Conservation (phyloP, 2,888 invertebrate genomes). For the Antheraea yamamai region DNA sequence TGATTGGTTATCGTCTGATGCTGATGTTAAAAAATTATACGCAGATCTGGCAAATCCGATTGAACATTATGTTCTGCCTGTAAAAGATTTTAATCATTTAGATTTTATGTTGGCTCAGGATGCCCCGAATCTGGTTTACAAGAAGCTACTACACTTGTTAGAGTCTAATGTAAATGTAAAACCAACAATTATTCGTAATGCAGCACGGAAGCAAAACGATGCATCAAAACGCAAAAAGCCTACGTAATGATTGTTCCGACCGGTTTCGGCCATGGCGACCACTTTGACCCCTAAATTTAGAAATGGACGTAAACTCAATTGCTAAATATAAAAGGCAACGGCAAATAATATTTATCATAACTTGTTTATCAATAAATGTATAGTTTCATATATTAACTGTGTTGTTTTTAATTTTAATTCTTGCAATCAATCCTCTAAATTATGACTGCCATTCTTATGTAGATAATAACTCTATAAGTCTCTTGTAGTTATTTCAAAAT, state of each 20-base stretch:
- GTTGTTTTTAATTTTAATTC: neutral
- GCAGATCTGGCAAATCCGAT: constrained; percentile 78
- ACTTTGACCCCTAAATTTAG: too few relatives aligned
- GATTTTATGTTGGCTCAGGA: constrained; percentile 87
- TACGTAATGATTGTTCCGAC: neutral
- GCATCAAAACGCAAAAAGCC: too few relatives aligned
- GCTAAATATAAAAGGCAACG: too few relatives aligned
- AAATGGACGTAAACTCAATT: too few relatives aligned
- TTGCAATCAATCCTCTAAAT: too few relatives aligned
- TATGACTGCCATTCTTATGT: neutral
- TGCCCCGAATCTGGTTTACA: constrained; percentile 83
- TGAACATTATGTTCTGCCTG: constrained; percentile 83
- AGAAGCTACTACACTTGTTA: constrained; percentile 72
- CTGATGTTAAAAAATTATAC: constrained; percentile 83
- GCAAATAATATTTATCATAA: too few relatives aligned
- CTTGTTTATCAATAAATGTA: too few relatives aligned
- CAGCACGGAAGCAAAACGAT: too few relatives aligned
- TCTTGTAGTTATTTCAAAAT: too few relatives aligned
- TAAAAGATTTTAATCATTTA: constrained; percentile 87
- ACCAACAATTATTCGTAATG: neutral
- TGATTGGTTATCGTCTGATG: constrained; percentile 87
- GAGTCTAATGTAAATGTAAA: constrained; percentile 48
- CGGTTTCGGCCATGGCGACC: too few relatives aligned
- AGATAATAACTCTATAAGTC: neutral
- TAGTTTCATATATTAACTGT: neutral